Evolutionary conservation across 2,797 vertebrate genomes (phyloP).

Genomic region (Champsocephalus gunnari): DNA sequence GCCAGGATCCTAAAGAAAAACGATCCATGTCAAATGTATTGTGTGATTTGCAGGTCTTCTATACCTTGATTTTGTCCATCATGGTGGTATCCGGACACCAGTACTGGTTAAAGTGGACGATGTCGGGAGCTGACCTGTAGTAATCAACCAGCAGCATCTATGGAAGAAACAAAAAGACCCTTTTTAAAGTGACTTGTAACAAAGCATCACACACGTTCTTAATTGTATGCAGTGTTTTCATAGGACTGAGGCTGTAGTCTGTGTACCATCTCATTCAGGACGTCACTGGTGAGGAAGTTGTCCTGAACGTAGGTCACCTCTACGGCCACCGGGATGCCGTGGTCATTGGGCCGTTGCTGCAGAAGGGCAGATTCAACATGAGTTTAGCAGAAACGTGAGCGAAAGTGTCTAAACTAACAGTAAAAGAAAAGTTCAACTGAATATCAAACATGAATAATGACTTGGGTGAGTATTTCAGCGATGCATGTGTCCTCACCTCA

Average conservation of each 20-base stretch:
- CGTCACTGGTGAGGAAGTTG: slow-evolving; percentile 95
- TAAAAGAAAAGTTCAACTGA: neutral
- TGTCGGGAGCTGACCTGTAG: slow-evolving; percentile 91
- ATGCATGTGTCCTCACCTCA: slow-evolving; percentile 80
- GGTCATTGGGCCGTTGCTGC: slow-evolving; percentile 95
- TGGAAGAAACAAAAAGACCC: neutral
- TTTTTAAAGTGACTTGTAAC: neutral
- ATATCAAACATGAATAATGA: neutral
- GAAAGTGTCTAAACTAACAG: neutral
- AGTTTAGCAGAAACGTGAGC: neutral
- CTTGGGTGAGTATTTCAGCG: neutral
- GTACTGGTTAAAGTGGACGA: slow-evolving; percentile 91
- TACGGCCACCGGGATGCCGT: slow-evolving; percentile 96
- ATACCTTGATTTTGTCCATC: slow-evolving; percentile 95
- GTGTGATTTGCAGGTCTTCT: neutral
- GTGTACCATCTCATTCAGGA: slow-evolving; percentile 96
- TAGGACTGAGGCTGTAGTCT: neutral
- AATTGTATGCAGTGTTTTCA: neutral
- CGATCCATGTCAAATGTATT: too few relatives aligned
- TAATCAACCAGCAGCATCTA: slow-evolving; percentile 95
- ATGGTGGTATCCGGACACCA: slow-evolving; percentile 95
- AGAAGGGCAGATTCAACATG: neutral
- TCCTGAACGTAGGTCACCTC: slow-evolving; percentile 97
- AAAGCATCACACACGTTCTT: neutral
- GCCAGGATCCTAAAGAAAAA: neutral